phyloP scores from a whole-genome alignment of 2,797 vertebrate species.

The Rachycentron canadum region DNA sequence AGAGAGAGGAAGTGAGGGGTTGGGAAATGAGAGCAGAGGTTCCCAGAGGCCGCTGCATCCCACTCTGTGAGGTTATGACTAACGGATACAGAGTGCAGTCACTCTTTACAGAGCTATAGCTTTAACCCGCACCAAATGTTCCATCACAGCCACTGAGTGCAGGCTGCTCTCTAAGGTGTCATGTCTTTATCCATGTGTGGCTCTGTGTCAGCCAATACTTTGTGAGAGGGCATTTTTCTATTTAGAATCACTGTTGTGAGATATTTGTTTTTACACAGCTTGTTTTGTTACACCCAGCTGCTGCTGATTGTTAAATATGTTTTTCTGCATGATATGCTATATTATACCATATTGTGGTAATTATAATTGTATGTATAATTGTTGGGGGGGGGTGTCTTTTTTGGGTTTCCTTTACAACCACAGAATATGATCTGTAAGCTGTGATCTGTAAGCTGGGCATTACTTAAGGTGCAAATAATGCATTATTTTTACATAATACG shows the following conservation, averaged over 20 bases:
- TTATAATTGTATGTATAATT: no score
- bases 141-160: conserved; percentile 10
- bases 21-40: conserved; percentile 69
- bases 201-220: not conserved
- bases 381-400: no score
- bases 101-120: conserved; percentile 15
- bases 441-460: no score
- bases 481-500: no score
- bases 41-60: conserved; percentile 67
- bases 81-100: conserved; percentile 19
- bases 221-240: not conserved
- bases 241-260: conserved; percentile 33
- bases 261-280: conserved; percentile 30
- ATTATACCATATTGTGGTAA: no score
- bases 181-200: not conserved
- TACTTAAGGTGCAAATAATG: no score
- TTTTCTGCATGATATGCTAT: no score
- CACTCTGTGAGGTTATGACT: conserved; percentile 31
- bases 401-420: no score
- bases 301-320: conserved; percentile 2
- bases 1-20: conserved; percentile 78
- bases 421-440: no score
- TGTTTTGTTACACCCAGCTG: conserved; percentile 30
- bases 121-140: conserved; percentile 54
- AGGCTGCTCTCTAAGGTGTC: conserved; percentile 6